Percentiles rank a stretch among this genome's conserved stretches.
Evolutionary conservation across 2,888 invertebrate species (phyloP).

Genomic region (Rhyacophila evoluta): DNA sequence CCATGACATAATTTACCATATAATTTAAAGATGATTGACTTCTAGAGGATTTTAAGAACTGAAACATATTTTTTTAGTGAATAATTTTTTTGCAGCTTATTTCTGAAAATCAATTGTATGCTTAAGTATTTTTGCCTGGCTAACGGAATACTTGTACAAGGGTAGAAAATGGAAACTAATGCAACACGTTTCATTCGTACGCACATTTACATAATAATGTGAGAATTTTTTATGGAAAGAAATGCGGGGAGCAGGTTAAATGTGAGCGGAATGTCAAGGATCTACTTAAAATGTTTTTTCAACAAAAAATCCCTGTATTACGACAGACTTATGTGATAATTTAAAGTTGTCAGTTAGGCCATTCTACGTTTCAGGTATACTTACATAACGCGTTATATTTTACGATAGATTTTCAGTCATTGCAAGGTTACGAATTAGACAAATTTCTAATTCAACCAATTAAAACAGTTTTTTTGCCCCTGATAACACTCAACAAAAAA

Average conservation of each 20-base stretch:
- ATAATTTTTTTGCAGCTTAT: too few relatives aligned
- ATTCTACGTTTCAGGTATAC: too few relatives aligned
- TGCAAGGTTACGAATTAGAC: too few relatives aligned
- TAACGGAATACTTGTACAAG: slow-evolving; percentile 38
- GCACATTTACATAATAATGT: slow-evolving; percentile 48
- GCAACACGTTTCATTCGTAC: slow-evolving; percentile 48
- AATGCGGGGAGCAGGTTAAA: slow-evolving; percentile 34
- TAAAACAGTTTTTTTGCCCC: too few relatives aligned
- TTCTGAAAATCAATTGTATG: not conserved
- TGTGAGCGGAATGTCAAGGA: slow-evolving; percentile 41
- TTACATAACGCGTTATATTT: too few relatives aligned
- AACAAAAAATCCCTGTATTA: not conserved
- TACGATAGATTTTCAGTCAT: too few relatives aligned
- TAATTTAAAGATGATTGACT: too few relatives aligned
- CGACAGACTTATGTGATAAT: not conserved
- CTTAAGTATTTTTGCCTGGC: slow-evolving; percentile 11
- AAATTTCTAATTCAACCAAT: too few relatives aligned
- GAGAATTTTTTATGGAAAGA: slow-evolving; percentile 38
- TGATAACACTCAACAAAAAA: too few relatives aligned
- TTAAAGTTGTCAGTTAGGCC: not conserved
- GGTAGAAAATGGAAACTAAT: slow-evolving; percentile 45
- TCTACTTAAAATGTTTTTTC: slow-evolving; percentile 16
- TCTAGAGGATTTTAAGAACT: too few relatives aligned
- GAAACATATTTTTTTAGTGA: too few relatives aligned
- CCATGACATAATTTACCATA: too few relatives aligned